phyloP scores from a whole-genome alignment of 1,140 invertebrate genomes.

The Caenorhabditis briggsae region DNA sequence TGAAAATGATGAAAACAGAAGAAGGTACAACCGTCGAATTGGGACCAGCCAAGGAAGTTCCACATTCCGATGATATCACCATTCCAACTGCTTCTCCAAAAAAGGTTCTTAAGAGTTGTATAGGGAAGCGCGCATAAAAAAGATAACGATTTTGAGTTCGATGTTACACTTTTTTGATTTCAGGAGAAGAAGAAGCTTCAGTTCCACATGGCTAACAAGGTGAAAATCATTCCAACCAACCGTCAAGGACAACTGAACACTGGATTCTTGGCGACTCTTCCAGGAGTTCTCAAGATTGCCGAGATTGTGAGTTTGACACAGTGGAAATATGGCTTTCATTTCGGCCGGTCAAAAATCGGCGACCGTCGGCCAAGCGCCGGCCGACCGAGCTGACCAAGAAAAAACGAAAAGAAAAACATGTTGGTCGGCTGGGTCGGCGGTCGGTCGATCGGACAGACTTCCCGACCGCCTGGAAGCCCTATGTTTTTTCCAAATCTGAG shows the following conservation, averaged over 20 bases:
- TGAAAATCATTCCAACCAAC: slow-evolving; percentile 73
- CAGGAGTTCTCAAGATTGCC: slow-evolving; percentile 75
- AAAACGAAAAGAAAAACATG: too few species aligned
- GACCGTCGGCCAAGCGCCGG: too few species aligned
- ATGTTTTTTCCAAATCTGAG: too few species aligned
- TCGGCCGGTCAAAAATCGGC: too few species aligned
- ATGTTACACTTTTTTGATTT: background rate
- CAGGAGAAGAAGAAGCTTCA: slow-evolving; percentile 67
- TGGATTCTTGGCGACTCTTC: slow-evolving; percentile 72
- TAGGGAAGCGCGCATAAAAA: background rate
- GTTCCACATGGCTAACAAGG: slow-evolving; percentile 69
- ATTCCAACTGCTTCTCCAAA: slow-evolving; percentile 34
- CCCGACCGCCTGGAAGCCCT: too few species aligned
- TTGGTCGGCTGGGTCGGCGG: background rate
- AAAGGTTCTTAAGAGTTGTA: background rate
- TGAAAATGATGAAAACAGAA: slow-evolving; percentile 62
- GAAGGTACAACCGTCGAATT: slow-evolving; percentile 63
- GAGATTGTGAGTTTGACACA: slow-evolving; percentile 70
- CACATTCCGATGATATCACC: slow-evolving; percentile 30
- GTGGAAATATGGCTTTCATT: too few species aligned
- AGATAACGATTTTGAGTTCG: background rate
- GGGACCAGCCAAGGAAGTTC: slow-evolving; percentile 57
- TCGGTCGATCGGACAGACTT: too few species aligned
- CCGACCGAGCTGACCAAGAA: too few species aligned
- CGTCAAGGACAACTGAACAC: slow-evolving; percentile 76